These are phyloP conservation scores for Momotus momota DNA, from an alignment of 2,797 vertebrate genomes.

Conservation along the genomic window DNA sequence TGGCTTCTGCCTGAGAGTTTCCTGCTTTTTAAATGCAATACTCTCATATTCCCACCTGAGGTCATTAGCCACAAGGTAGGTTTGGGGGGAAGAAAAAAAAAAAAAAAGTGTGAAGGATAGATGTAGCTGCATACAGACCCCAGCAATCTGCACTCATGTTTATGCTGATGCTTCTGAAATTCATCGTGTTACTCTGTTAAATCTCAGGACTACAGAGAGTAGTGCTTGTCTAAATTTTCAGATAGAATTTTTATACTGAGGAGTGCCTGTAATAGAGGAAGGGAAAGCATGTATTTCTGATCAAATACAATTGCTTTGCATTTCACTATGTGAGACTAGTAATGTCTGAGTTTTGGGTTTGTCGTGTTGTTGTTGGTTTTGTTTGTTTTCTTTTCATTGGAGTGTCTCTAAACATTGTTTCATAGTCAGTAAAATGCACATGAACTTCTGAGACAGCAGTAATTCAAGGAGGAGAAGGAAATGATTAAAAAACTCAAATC, in stretches of 20 bases:
- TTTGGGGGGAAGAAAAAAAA: constrained; percentile 71
- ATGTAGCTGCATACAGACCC: constrained; percentile 65
- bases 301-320: constrained; percentile 6
- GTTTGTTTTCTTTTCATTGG: neutral
- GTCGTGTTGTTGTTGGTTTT: neutral
- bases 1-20: constrained; percentile 46
- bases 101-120: constrained; percentile 67
- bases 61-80: constrained; percentile 79
- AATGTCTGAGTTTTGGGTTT: neutral
- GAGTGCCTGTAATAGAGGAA: neutral
- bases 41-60: constrained; percentile 79
- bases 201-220: constrained; percentile 51
- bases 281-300: neutral
- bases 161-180: constrained; percentile 80
- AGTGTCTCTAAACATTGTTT: neutral
- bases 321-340: neutral
- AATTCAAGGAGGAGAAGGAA: neutral
- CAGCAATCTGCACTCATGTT: constrained; percentile 72
- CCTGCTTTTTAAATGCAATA: constrained; percentile 51
- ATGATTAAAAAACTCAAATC: neutral
- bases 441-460: neutral
- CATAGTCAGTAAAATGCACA: constrained; percentile 36
- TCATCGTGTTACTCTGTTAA: constrained; percentile 65
- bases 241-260: constrained; percentile 36
- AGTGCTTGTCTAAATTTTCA: constrained; percentile 62